Evolutionary conservation across 30 jellyfish, hydroid and myxozoan genomes (phyloP), one percentile per base, ranked within the genome.

Genomic region (Hydra vulgaris): DNA sequence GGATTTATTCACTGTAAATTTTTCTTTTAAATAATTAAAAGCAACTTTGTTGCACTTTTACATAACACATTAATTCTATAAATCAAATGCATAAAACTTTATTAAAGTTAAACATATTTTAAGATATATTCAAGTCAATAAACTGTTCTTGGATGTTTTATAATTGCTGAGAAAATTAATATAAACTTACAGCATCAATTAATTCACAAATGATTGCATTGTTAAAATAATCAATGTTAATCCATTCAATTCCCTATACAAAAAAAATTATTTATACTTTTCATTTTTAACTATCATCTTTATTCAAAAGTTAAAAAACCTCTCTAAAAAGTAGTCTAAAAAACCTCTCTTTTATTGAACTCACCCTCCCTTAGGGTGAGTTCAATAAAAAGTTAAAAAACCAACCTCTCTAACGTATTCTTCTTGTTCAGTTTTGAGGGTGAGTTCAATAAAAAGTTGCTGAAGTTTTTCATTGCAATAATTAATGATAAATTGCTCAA

Each of bases 181-280:
- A 74, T 25, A 53, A 18, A 81, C 88, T 52, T 79, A 91, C 98
- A 87, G 94, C 92, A 68, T 91, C 98, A 26, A 91, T 91, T 69
- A 91, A 86, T 21, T 91, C 98, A 73, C 98, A 91, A 76, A 91
- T 91, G 87, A 91, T 77, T 23, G 98, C 95, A 71, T 91, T 91
- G 84, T 91, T 91, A 92, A 91, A 91, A 80, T 91, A 91, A 71
- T 91, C 98, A 78, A 91, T 91, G 78, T 91, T 95, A 72, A 91
- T 86, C 98, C 98, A 91, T 76, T 91, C 98, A 70, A 91, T 86
- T 17, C 98, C 98, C 98, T 91, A 52, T 25, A 54, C 0, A 76
- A 7, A 25, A 76, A 18, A 17, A 53, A 75, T 4, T 16, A 40
- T 3, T 40, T 40, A 3, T 40, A 40, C n/a, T n/a, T n/a, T n/a